Evolutionary conservation across 2,888 invertebrate species (phyloP).

Genomic region (Melieria crassipennis): DNA sequence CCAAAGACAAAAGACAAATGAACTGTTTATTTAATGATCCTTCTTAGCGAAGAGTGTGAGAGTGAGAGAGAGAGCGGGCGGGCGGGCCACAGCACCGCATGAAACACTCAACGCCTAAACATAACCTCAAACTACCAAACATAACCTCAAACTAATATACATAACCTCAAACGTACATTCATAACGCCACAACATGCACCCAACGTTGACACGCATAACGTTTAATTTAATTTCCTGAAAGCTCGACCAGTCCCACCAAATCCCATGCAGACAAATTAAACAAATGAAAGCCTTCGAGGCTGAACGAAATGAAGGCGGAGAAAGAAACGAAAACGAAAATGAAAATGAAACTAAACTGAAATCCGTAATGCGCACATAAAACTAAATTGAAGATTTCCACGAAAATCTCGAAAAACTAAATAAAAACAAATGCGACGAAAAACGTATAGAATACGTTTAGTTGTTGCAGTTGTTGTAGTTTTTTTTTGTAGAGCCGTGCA

Average conservation of each 20-base stretch:
- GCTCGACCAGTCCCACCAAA: slow-evolving; percentile 47
- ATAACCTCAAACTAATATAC: background rate
- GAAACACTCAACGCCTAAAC: slow-evolving; percentile 3
- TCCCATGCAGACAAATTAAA: slow-evolving; percentile 36
- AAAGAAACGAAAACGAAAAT: slow-evolving; percentile 38
- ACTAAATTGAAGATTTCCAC: slow-evolving; percentile 40
- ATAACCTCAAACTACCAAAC: background rate
- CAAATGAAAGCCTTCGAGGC: slow-evolving; percentile 26
- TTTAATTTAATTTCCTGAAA: slow-evolving; percentile 60
- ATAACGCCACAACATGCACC: background rate
- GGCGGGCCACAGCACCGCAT: slow-evolving; percentile 13
- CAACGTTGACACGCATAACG: slow-evolving; percentile 55
- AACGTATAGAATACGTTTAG: too few relatives aligned
- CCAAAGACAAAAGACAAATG: slow-evolving; percentile 52
- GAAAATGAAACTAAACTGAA: slow-evolving; percentile 46
- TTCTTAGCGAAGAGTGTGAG: slow-evolving; percentile 14
- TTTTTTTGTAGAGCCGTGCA: background rate
- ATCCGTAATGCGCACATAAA: slow-evolving; percentile 41
- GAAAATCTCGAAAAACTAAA: slow-evolving; percentile 29
- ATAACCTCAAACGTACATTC: slow-evolving; percentile 1
- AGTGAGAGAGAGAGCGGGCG: background rate
- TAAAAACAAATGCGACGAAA: too few relatives aligned
- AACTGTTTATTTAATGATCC: slow-evolving; percentile 60
- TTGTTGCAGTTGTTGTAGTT: background rate
- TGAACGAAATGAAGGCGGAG: slow-evolving; percentile 43